Evolutionary conservation across 2,888 invertebrate genomes (phyloP).

Genomic region (Eurytoma adleriae): DNA sequence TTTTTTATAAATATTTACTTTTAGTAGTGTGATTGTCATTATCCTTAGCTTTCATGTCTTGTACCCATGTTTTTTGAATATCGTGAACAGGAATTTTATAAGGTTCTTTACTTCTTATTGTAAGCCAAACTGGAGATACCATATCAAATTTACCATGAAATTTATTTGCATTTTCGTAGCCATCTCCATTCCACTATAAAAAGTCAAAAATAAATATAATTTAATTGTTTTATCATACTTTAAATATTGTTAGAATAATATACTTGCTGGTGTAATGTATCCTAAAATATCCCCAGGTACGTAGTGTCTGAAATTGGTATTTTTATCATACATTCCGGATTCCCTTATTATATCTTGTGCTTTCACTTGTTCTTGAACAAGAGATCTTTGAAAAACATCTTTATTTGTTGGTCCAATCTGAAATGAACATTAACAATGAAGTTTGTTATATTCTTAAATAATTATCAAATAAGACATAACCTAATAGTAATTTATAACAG

Average conservation of each 20-base stretch:
- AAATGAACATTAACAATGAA: constrained; percentile 3
- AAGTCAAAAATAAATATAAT: constrained; percentile 41
- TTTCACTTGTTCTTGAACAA: constrained; percentile 83
- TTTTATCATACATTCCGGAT: constrained; percentile 85
- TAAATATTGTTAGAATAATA: constrained; percentile 15
- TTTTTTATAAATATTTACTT: constrained; percentile 75
- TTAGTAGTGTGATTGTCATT: constrained; percentile 79
- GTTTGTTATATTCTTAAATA: neutral
- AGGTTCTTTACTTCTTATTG: constrained; percentile 81
- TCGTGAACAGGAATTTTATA: constrained; percentile 87
- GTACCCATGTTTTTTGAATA: constrained; percentile 90
- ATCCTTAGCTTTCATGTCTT: constrained; percentile 81
- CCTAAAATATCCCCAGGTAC: constrained; percentile 86
- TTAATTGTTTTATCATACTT: constrained; percentile 1
- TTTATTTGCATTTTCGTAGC: constrained; percentile 93
- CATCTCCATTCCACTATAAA: constrained; percentile 95
- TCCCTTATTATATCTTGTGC: constrained; percentile 87
- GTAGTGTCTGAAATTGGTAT: constrained; percentile 82
- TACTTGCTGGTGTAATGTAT: constrained; percentile 92
- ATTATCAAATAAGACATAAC: neutral
- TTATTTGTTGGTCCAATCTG: constrained; percentile 49
- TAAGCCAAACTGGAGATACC: constrained; percentile 97
- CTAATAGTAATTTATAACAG: neutral
- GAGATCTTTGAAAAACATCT: constrained; percentile 83
- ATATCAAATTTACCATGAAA: constrained; percentile 93